Base-by-base conservation (phyloP, 2,888 invertebrate species). In the Xylota sylvarum region DNA sequence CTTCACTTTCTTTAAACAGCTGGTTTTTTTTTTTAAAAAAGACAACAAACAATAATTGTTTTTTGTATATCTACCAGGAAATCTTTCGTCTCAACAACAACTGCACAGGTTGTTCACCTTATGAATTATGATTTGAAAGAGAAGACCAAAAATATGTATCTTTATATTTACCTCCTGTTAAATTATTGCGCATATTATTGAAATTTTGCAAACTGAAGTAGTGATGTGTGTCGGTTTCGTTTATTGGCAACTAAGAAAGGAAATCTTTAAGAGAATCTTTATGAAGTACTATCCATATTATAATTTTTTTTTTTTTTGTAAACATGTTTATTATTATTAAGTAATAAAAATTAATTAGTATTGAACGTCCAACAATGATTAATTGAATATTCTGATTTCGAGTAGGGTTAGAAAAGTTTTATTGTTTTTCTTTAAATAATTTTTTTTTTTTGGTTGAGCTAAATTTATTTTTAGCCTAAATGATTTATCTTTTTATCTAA, bases 291-390 rank as follows among this genome's bases (percentile, higher is more conserved):
- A 30, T 23, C 30, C 32, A 35, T 17, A 23, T 35, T n/a, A n/a
- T n/a, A n/a, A n/a, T 73, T 17, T 40, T 64, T 6, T 17, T 19
- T 46, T 73, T 17, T 40, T 64, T 12, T 1, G 35, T 56, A 48
- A 67, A 76, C 56, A 48, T 58, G 14, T 74, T 74, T 74, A 35
- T 74, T 74, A 32, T 64, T 72, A 48, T 14, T 52, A 23, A 48
- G 10, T 32, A 58, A 48, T 27, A 7, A 35, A 55, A 37, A 72
- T 46, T 17, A 37, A 48, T 67, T 48, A 46, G 65, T 37, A 27
- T 58, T 3, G 9, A 48, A 58, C 14, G 2, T 27, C 5, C 5
- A 37, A 30, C 17, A 56, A 58, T 76, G 65, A 58, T 48, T 52
- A 27, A 64, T 35, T 9, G 10, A 5, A 9, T 23, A 50, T 35